These are phyloP conservation scores for Campylomormyrus numenius DNA, from an alignment of 2,113 vertebrate genomes.

Conservation along the genomic window DNA sequence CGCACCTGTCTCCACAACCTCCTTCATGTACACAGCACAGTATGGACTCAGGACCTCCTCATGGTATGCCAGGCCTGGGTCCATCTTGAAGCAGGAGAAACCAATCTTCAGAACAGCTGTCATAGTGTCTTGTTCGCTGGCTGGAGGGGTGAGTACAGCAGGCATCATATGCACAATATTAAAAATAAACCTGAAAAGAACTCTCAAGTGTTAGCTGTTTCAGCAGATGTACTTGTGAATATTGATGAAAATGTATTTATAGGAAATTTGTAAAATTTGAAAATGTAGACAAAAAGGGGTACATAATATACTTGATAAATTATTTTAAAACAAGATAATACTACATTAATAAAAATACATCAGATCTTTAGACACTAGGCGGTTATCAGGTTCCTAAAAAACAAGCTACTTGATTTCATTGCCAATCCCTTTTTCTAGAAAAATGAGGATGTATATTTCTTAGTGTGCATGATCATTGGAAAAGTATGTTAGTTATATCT, in stretches of 20 bases:
- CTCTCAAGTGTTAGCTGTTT: background rate
- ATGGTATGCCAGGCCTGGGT: slow-evolving; percentile 77
- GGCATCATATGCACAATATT: background rate
- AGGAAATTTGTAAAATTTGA: background rate
- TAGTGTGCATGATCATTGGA: background rate
- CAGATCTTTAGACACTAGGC: background rate
- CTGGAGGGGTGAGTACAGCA: background rate
- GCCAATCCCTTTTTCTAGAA: background rate
- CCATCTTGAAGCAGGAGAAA: slow-evolving; percentile 87
- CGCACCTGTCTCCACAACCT: slow-evolving; percentile 81
- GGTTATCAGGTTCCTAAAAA: background rate
- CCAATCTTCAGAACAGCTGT: slow-evolving; percentile 91
- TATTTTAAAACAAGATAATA: background rate
- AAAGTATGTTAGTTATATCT: background rate
- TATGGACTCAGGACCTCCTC: slow-evolving; percentile 82
- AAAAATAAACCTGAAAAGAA: background rate
- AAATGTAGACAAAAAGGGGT: background rate
- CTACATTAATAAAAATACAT: background rate
- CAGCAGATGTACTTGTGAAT: background rate
- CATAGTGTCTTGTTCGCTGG: slow-evolving; percentile 56
- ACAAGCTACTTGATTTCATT: background rate
- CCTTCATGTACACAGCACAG: slow-evolving; percentile 92
- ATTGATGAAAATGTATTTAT: background rate
- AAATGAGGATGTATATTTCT: background rate
- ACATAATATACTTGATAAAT: background rate